Conservation (phyloP, 2,888 invertebrate species). For the Koerneria pararmatus region DNA sequence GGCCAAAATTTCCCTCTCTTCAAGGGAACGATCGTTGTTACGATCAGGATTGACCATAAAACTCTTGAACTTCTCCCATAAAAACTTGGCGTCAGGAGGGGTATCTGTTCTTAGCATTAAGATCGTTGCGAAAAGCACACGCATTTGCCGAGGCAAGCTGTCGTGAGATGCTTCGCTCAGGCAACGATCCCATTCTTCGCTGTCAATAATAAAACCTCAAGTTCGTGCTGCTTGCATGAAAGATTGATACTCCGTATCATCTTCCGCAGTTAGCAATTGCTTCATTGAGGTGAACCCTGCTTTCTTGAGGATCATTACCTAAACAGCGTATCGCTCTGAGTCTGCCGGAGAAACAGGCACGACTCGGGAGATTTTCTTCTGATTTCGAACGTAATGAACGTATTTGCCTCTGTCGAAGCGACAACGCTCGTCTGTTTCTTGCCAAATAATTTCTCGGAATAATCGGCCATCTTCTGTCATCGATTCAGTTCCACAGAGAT, state of each 20-base stretch:
- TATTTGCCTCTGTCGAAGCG: background rate
- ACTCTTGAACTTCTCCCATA: conserved; percentile 9
- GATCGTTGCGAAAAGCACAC: conserved; percentile 9
- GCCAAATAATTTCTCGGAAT: background rate
- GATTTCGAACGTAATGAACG: background rate
- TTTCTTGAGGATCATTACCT: conserved; percentile 1
- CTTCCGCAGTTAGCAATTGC: background rate
- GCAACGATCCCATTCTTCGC: conserved; percentile 11
- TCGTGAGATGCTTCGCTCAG: background rate
- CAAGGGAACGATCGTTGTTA: background rate
- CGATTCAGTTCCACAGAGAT: background rate
- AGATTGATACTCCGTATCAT: background rate
- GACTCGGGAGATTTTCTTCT: background rate
- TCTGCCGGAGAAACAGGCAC: background rate
- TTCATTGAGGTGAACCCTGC: conserved; percentile 2
- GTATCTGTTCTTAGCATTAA: background rate
- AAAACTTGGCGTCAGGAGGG: background rate
- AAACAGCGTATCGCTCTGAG: conserved; percentile 3
- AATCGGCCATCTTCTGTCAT: background rate
- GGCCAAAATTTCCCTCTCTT: conserved; percentile 5
- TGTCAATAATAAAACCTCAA: conserved; percentile 1
- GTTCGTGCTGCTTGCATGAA: conserved; percentile 13
- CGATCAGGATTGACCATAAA: background rate
- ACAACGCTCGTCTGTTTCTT: conserved; percentile 3
- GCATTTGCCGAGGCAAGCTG: conserved; percentile 1